Conservation (phyloP, 2,888 invertebrate genomes). For the Matsumyia berberina region DNA sequence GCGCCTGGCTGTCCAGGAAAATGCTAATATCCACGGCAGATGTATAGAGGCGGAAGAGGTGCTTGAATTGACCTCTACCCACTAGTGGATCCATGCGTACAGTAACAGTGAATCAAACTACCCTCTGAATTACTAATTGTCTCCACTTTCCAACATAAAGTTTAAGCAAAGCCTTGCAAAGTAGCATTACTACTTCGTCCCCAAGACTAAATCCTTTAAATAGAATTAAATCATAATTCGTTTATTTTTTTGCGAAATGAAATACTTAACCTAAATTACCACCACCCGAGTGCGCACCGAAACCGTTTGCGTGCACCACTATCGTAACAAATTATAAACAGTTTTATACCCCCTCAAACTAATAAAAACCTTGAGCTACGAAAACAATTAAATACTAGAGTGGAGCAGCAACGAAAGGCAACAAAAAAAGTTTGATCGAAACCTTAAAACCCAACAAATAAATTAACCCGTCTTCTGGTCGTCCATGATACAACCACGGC, state of each 20-base stretch:
- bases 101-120: too few relatives aligned
- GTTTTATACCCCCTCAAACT: constrained; percentile 59
- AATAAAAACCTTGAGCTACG: constrained; percentile 59
- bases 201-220: neutral
- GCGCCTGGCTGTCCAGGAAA: too few relatives aligned
- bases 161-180: neutral
- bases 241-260: constrained; percentile 58
- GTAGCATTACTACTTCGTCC: neutral
- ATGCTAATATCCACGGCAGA: too few relatives aligned
- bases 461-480: constrained; percentile 60
- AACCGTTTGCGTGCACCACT: constrained; percentile 64
- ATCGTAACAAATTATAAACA: constrained; percentile 71
- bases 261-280: constrained; percentile 66
- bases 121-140: too few relatives aligned
- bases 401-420: constrained; percentile 11
- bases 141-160: neutral
- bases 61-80: too few relatives aligned
- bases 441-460: constrained; percentile 54
- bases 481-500: constrained; percentile 26
- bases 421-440: constrained; percentile 67
- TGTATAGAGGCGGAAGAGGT: too few relatives aligned
- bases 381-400: constrained; percentile 65
- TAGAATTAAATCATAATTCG: constrained; percentile 50
- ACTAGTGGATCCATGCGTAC: too few relatives aligned
- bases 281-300: neutral